Percentiles rank a stretch among this genome's conserved stretches.
Evolutionary conservation across 1,140 invertebrate genomes (phyloP).

Genomic region (Leucophenga varia): DNA sequence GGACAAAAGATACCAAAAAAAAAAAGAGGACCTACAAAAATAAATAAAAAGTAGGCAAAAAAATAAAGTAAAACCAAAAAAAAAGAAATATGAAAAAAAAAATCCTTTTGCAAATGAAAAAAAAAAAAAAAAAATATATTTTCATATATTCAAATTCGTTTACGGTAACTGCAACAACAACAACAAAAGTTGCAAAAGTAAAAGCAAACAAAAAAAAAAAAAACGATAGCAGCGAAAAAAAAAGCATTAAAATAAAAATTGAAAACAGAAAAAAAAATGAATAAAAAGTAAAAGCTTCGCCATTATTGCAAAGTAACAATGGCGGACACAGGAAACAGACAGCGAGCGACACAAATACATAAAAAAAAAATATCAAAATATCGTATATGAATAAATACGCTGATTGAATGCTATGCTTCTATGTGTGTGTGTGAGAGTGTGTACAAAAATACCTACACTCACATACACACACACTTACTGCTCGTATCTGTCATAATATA

Average conservation of each 20-base stretch:
- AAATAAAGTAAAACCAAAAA: slow-evolving; percentile 21
- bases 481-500: too few relatives aligned
- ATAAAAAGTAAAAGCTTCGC: slow-evolving; percentile 23
- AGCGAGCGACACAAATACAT: slow-evolving; percentile 25
- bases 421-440: too few relatives aligned
- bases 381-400: too few relatives aligned
- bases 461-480: too few relatives aligned
- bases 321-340: slow-evolving; percentile 48
- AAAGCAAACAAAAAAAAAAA: slow-evolving; percentile 39
- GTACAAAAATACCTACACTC: too few relatives aligned
- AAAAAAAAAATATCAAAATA: too few relatives aligned
- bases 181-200: background rate
- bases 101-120: slow-evolving; percentile 37
- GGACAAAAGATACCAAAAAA: slow-evolving; percentile 6
- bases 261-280: slow-evolving; percentile 25
- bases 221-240: too few relatives aligned
- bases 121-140: slow-evolving; percentile 19
- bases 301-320: slow-evolving; percentile 36
- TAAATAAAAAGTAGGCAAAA: slow-evolving; percentile 35
- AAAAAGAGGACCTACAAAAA: slow-evolving; percentile 8
- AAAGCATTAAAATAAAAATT: too few relatives aligned
- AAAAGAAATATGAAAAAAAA: slow-evolving; percentile 42
- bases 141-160: slow-evolving; percentile 44
- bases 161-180: too few relatives aligned
- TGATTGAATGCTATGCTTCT: too few relatives aligned